Conservation (phyloP, 2,113 vertebrate species). For the Apodemus speciosus region DNA sequence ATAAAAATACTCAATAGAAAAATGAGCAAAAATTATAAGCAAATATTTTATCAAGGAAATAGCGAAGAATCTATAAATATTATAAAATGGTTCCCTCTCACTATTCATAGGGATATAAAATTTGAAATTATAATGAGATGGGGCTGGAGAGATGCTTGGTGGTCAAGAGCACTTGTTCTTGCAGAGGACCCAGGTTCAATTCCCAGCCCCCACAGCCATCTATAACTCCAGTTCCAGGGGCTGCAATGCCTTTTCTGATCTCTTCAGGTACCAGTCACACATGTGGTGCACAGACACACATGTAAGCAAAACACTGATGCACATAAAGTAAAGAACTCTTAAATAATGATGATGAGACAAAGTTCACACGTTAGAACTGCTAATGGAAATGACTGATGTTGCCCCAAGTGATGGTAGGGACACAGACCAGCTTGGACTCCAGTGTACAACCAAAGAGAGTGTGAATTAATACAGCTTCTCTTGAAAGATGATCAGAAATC, state of each 20-base stretch:
- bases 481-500: background rate
- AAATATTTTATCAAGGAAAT: background rate
- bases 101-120: constrained; percentile 11
- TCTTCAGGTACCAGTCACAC: background rate
- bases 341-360: background rate
- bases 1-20: background rate
- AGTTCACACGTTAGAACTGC: background rate
- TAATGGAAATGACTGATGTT: background rate
- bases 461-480: background rate
- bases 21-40: background rate
- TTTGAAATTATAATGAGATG: constrained; percentile 14
- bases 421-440: background rate
- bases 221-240: background rate
- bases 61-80: background rate
- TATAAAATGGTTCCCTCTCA: constrained; percentile 6
- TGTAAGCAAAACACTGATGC: background rate
- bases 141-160: background rate
- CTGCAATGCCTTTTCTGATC: background rate
- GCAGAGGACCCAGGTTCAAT: background rate
- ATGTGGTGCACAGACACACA: background rate
- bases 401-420: background rate
- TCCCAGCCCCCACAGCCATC: background rate
- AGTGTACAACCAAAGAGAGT: background rate
- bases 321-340: background rate
- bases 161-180: background rate